phyloP scores from a whole-genome alignment of 2,113 vertebrate genomes.

The Rhinoderma darwinii region DNA sequence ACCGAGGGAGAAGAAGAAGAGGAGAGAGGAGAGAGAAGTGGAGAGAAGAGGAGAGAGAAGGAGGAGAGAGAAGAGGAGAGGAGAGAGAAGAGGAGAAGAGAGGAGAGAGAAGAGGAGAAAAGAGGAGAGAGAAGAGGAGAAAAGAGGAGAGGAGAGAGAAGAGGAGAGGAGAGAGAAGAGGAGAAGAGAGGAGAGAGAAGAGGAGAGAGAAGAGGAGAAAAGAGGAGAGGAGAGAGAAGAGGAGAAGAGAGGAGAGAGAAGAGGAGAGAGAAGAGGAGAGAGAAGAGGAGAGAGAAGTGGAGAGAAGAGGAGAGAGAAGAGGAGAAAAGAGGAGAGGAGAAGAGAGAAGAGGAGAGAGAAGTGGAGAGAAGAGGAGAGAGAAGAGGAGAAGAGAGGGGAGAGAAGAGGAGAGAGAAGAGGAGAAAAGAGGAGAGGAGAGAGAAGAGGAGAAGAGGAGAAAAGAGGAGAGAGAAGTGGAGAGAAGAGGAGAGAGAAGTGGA shows the following conservation, averaged over 20 bases:
- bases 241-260: background rate
- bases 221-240: background rate
- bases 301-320: background rate
- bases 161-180: too few relatives aligned
- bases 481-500: background rate
- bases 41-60: background rate
- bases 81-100: background rate
- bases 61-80: background rate
- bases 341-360: too few relatives aligned
- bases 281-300: too few relatives aligned
- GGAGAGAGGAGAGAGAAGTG: background rate
- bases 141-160: too few relatives aligned
- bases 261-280: background rate
- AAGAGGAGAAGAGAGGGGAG: too few relatives aligned
- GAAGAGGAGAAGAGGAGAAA: background rate
- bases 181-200: too few relatives aligned
- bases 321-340: too few relatives aligned
- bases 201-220: background rate
- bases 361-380: too few relatives aligned
- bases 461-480: too few relatives aligned
- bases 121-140: too few relatives aligned
- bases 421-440: background rate
- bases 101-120: too few relatives aligned
- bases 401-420: background rate
- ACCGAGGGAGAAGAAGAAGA: background rate